Evolutionary conservation across 2,888 invertebrate genomes (phyloP).

Genomic region (Sesia bembeciformis): DNA sequence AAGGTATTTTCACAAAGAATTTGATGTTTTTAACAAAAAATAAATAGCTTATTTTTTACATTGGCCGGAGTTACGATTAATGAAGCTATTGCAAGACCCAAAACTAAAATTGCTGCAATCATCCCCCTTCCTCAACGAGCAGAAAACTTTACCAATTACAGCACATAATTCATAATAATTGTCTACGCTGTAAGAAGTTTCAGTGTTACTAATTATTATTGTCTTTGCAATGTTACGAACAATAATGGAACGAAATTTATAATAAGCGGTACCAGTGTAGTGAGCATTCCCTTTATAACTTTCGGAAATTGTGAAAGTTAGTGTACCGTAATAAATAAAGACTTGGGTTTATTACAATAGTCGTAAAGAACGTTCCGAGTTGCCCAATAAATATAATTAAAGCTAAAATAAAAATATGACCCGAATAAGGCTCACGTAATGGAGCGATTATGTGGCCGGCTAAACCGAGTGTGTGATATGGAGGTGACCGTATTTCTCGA

Average conservation of each 20-base stretch:
- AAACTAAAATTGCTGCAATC: neutral
- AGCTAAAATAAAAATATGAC: constrained; percentile 10
- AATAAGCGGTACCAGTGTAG: constrained; percentile 1
- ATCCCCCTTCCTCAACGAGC: neutral
- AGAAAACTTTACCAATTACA: constrained; percentile 23
- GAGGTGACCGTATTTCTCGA: constrained; percentile 9
- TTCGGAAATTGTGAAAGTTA: constrained; percentile 13
- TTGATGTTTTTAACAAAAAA: too few species aligned
- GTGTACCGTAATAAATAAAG: constrained; percentile 12
- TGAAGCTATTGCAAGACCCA: neutral
- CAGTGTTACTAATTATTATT: neutral
- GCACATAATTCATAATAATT: constrained; percentile 25
- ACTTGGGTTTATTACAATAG: constrained; percentile 14
- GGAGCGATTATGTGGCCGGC: constrained; percentile 17
- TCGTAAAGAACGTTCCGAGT: constrained; percentile 3
- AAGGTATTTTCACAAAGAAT: too few species aligned
- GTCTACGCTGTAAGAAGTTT: constrained; percentile 5
- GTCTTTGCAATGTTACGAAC: neutral
- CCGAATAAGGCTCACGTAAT: constrained; percentile 22
- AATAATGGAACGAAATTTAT: constrained; percentile 14
- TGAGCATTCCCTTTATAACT: constrained; percentile 6
- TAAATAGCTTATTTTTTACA: too few species aligned
- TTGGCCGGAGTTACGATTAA: neutral
- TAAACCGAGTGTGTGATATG: constrained; percentile 8
- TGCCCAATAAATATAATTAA: constrained; percentile 20